Evolutionary conservation across 1,140 invertebrate species (phyloP), one percentile per base, ranked within the genome.

Genomic region (Macrotrachela quadricornifera): DNA sequence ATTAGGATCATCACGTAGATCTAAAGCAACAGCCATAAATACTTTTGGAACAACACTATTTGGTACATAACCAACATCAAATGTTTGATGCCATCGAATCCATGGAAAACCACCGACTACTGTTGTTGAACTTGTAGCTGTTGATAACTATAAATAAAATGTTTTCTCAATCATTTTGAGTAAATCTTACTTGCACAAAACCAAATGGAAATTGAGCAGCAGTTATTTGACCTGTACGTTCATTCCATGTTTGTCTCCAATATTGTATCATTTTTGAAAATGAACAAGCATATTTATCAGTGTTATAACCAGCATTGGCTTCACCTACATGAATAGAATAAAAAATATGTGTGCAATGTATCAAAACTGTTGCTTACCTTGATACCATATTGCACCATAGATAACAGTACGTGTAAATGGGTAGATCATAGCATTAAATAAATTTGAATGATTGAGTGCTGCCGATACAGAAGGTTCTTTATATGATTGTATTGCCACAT

Each of bases 11-110:
- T 66, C 63, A 9, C 62, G 59, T 1, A 64, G 51, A 57, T 65
- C 64, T 54, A 67, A 57, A 10, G 64, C 63, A n/a, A 63, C 59
- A 0, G 64, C 59, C 65, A 67, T 67, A 45, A 67, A 67, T n/a
- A 60, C 57, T 42, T 62, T 58, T 18, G 49, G 49, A 47, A 64
- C 49, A 17, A 55, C 58, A n/a, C 45, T 15, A 54, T 67, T 65
- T 6, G 64, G 65, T 10, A 59, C 61, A 53, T 57, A 63, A 10
- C 65, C 65, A 40, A 58, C 49, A 39, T 59, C 58, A 38, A 54
- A 60, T 11, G 65, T 67, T 53, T 66, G 64, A 18, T 64, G 50
- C 62, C 65, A 66, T 12, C 65, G 53, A 8, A 64, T 41, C 14
- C 50, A 55, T 10, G 65, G 58, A 37, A 57, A 64, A 18, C 40